Base-by-base conservation (phyloP, 2,113 vertebrate species). In the Podarcis cretensis region DNA sequence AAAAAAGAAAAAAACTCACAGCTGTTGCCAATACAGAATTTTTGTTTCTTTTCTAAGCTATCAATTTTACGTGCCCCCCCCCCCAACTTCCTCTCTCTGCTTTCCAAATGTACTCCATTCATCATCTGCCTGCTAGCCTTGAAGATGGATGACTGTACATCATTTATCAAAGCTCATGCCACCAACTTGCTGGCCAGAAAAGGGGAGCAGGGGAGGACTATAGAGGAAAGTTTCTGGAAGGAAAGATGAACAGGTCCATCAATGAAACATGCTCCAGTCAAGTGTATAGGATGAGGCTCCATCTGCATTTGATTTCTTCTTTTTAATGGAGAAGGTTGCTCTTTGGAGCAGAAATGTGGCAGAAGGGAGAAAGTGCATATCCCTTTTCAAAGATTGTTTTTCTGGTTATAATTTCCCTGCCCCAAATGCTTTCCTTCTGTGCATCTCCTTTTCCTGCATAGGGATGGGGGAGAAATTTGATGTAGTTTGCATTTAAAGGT, bases 61-160 rank as follows among this genome's bases (percentile, higher is more conserved):
- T 95, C 93, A 92, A 80, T 95, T 94, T 63, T 87, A 57, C 82
- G 57, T 80, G 27, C 89, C 75, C 18, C 35, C 75, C 18, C 35
- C 80, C 84, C 89, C 25, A 1, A 1, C 23, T 20, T 40, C 40
- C 37, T 66, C 40, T 54, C 74, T 63, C 91, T 90, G 86, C 88
- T 94, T 92, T 81, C 89, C 88, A 90, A 90, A 91, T 86, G 88
- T 89, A 87, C 87, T 90, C 92, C 5, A 94, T 96, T 85, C 88
- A 95, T 96, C 95, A 95, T 89, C 0, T 0, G 66, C 83, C 81
- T 3, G 4, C 89, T 3, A 87, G 71, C 1, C 79, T 86, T 0
- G 68, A 86, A 92, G 93, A 95, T 93, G 93, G 93, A 91, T 94
- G 94, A 85, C 91, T 68, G 9, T 32, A 12, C 7, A 48, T 91